Conservation (phyloP, 2,113 vertebrate genomes). For the Hemichromis elongatus region DNA sequence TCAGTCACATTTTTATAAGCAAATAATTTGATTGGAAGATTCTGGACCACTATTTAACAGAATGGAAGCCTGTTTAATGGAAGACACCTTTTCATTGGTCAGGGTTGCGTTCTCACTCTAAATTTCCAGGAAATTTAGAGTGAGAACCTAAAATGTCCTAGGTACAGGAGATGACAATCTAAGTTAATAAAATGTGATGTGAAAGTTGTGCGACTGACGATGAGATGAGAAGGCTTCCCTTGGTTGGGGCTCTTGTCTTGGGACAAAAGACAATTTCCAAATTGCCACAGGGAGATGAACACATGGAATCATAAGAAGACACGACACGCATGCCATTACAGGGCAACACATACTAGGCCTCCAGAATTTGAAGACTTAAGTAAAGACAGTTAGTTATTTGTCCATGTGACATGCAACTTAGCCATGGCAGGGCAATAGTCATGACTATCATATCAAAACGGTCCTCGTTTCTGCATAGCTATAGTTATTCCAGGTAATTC, state of each 20-base stretch:
- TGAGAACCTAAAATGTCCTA: not conserved
- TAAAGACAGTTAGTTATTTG: slow-evolving; percentile 23
- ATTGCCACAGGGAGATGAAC: slow-evolving; percentile 34
- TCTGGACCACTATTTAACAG: not conserved
- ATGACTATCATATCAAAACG: not conserved
- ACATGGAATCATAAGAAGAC: slow-evolving; percentile 20
- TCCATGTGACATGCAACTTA: slow-evolving; percentile 48
- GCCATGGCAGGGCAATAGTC: not conserved
- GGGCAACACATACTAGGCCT: slow-evolving; percentile 22
- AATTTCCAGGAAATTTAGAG: not conserved
- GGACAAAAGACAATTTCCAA: not conserved
- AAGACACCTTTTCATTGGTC: not conserved
- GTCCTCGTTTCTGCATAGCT: slow-evolving; percentile 2
- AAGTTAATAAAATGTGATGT: not conserved
- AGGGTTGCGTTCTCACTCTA: not conserved
- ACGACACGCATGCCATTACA: slow-evolving; percentile 38
- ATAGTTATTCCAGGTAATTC: slow-evolving; percentile 16
- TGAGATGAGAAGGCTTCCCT: slow-evolving; percentile 2
- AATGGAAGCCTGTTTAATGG: not conserved
- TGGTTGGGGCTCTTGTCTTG: slow-evolving; percentile 28
- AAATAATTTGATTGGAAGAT: not conserved
- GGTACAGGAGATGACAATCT: not conserved
- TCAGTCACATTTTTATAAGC: not conserved
- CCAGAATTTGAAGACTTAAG: not conserved
- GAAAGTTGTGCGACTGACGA: not conserved